A percentile compares a stretch with the other conserved stretches of the same genome.
Conservation (phyloP, 2,113 vertebrate species). For the Podilymbus podiceps region DNA sequence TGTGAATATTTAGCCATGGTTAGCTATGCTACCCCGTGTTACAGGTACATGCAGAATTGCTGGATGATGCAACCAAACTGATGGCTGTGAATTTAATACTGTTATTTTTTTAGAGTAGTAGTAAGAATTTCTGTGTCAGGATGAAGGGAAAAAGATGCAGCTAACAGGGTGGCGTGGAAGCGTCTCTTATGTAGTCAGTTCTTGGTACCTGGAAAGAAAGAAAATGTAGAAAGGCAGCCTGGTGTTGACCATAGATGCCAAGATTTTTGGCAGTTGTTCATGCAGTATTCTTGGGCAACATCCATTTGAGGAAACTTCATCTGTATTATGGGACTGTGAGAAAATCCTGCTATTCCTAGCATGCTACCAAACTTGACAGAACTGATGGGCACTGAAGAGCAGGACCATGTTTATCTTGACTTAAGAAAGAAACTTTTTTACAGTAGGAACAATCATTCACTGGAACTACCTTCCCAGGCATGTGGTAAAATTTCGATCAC, state of each 20-base stretch:
- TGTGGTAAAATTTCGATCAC: not conserved
- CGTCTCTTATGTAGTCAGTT: not conserved
- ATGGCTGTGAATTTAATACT: not conserved
- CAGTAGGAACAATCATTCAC: not conserved
- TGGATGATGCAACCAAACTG: not conserved
- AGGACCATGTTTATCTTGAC: not conserved
- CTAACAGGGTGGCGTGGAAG: not conserved
- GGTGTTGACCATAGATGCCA: not conserved
- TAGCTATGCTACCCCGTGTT: rapidly evolving
- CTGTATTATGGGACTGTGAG: not conserved
- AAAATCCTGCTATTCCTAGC: not conserved
- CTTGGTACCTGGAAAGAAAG: not conserved
- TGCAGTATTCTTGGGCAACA: not conserved
- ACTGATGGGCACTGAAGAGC: not conserved
- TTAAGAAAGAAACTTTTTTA: not conserved
- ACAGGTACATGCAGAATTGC: not conserved
- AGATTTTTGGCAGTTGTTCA: not conserved
- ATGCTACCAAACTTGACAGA: not conserved
- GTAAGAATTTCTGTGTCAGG: not conserved
- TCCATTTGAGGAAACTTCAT: not conserved
- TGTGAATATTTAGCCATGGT: not conserved
- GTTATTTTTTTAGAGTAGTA: not conserved
- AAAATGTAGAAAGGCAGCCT: not conserved
- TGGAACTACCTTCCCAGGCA: not conserved
- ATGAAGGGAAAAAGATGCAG: not conserved